Base-by-base conservation (phyloP, 2,113 vertebrate species). In the Motacilla tschutschensis region DNA sequence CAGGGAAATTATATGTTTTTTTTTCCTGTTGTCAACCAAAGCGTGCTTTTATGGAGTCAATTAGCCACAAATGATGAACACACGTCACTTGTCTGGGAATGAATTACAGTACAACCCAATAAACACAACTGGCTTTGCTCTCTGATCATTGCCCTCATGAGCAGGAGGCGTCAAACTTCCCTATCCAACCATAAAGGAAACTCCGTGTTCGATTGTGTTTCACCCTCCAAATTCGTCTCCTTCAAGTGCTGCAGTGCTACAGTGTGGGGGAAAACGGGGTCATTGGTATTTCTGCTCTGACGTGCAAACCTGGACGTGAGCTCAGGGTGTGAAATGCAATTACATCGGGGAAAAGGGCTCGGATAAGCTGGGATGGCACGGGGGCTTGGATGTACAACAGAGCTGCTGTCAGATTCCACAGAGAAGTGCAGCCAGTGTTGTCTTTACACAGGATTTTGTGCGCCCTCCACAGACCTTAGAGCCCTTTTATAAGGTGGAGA, bases 51-150 rank as follows among this genome's bases (percentile, higher is more conserved):
- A 91, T 75, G 65, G 83, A 85, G 74, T 83, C 66, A 87, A 65
- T 93, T 88, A 93, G 76, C 88, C 90, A 92, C 88, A 66, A 75
- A 90, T 90, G 69, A 93, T 80, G 90, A 91, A 43, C 81, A 76
- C 87, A 90, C 76, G 86, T 81, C 90, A 60, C 84, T 91, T 78
- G 62, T 75, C 95, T 87, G 84, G 66, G 73, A 87, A 90, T 59
- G 77, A 85, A 91, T 83, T 88, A 90, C n/a, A 35, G 79, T 76
- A 69, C 76, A 91, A 78, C 83, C 84, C 88, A 91, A 72, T 74
- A 79, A 90, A 76, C 92, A 87, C 28, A 29, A 24, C 51, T 16
- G 59, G 60, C 83, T 81, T 78, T 24, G 11, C 65, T 89, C 77
- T 36, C 79, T 85, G 75, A 31, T 28, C 79, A 4, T 26, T 26